Base-by-base conservation (phyloP, 2,888 invertebrate genomes). In the Poecilobothrus nobilitatus region DNA sequence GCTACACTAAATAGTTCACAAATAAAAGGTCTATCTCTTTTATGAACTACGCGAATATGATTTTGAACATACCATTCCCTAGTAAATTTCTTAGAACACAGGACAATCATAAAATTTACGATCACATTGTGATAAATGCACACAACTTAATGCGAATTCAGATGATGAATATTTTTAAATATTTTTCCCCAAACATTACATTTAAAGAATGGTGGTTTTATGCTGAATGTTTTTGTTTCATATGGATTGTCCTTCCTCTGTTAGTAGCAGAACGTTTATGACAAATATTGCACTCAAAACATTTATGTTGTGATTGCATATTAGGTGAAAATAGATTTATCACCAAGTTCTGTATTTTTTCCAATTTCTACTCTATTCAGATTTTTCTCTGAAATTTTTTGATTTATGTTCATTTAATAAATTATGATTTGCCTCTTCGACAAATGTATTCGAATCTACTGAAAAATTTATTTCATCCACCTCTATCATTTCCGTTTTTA, bases 1-100 rank as follows among this genome's bases (percentile, higher is more conserved):
- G 65, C 33, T 20, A 15, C 81, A 0, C 83, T 83, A 72, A 84
- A 84, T 68, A 80, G 78, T 69, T 84, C 83, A 71, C 84, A 84
- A 18, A 83, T 79, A 70, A 78, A 84, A 1, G 83, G 83, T 68
- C 82, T 79, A 15, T 76, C 75, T 53, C 80, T 79, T 2, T 76
- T 37, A 20, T 65, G 65, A 34, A 65, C 65, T 37, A 34, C 34
- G 6, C 65, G 37, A 33, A 65, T 65, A 65, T 65, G 65, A 33
- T 34, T 20, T n/a, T 33, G 20, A 15, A 65, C 37, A 20, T 33
- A 65, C 20, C 65, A 20, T 20, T 65, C 65, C 9, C 18, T 33
- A n/a, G 65, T 37, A 37, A 65, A 65, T n/a, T 68, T 68, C 65
- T 71, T 71, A 66, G 70, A 68, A 63, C 71, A 71, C 64, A 10